Evolutionary conservation across 2,113 vertebrate genomes (phyloP), one percentile per base, ranked within the genome.

Genomic region (Heliornis fulica): DNA sequence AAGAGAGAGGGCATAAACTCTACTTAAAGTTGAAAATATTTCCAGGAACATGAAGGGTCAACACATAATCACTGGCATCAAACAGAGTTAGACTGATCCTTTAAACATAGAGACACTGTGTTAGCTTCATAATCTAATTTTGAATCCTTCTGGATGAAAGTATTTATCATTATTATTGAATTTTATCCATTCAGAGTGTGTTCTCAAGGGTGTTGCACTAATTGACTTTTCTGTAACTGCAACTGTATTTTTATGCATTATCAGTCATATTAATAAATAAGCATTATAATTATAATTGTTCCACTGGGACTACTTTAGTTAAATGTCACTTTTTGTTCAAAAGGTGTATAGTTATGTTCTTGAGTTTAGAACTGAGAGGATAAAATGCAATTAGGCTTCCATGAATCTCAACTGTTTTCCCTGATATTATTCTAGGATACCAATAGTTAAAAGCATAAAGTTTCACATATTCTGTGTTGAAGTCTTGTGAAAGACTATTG

Each of bases 261-360:
- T 64, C 82, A 74, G 57, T 54, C n/a, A 36, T 89, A 90, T 89
- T 93, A 94, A 83, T 80, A 95, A 96, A 91, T 93, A 97, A 94
- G 2, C 29, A 28, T 40, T 86, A 51, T 48, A 60, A 89, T 89
- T 74, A 65, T 41, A 87, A 92, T 72, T 8, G 4, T 51, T 79
- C 57, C 74, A 89, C 28, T 82, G 72, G 26, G 46, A 91, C 56
- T 92, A 34, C 7, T 94, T 80, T 64, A 72, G 43, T 66, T 84
- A 87, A 96, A 89, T 77, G 43, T 75, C 43, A 76, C 68, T n/a
- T 64, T 90, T 65, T 91, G 34, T 91, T 84, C n/a, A 82, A 82
- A 87, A 92, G 9, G 8, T 71, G 28, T 28, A 10, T 31, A 60
- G 51, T 68, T 87, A 77, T 69, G 23, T 60, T 89, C 18, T 61